Base-by-base conservation (phyloP, 2,888 invertebrate genomes). In the Gandaritis pyraliata region DNA sequence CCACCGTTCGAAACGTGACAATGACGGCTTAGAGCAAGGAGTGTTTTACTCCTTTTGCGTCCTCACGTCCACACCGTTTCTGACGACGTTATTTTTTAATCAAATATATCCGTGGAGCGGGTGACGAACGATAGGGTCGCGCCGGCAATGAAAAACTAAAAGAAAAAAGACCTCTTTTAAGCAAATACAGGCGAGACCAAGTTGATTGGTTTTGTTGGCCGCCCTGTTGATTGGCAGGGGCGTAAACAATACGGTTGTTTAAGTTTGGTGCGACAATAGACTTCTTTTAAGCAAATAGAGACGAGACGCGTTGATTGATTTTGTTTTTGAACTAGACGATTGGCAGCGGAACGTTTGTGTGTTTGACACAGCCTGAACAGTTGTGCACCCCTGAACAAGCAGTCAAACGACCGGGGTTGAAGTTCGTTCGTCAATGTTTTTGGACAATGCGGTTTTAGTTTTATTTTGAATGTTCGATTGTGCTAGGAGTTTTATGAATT, bases 41-140 rank as follows among this genome's bases (percentile, higher is more conserved):
- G 71, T 70, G 77, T 90, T 90, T 90, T 92, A 81, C 85, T 88
- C 87, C 83, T 88, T 90, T 90, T 91, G 74, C 76, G 73, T 72
- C 76, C 78, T 77, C 79, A 75, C 75, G 74, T 81, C 85, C 82
- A 82, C 72, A 78, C 81, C 87, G 86, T 87, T 91, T 90, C 92
- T 91, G 92, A 90, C 91, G 92, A 92, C 92, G 91, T 93, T 93
- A 92, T 92, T 93, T 93, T 93, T 93, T 93, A 92, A 93, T 92
- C 92, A 92, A 93, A 93, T 92, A 92, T 92, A 92, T 92, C 92
- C 92, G 81, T 83, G 85, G 87, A 85, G 78, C 90, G 89, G 87
- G 87, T 90, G 91, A 92, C 89, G 89, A 83, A 83, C 88, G 89
- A 88, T 90, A 90, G 91, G 92, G 91, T 89, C 86, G 88, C 81